Conservation (phyloP, 2,888 invertebrate genomes). For the Myopa testacea region DNA sequence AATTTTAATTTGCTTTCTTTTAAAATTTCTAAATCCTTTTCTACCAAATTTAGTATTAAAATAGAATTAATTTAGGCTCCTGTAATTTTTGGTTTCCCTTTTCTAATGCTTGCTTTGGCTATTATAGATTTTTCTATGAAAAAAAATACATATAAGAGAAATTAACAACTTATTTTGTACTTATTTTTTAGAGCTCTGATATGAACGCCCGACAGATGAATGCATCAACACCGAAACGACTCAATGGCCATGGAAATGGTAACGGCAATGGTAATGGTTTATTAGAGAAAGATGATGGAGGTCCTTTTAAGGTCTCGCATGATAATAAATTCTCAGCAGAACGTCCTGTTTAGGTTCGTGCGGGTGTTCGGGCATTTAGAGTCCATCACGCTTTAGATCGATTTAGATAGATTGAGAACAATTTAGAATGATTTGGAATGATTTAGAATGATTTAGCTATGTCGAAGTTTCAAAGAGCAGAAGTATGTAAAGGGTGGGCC, state of each 20-base stretch:
- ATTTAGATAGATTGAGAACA: too few species aligned
- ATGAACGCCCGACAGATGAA: constrained; percentile 67
- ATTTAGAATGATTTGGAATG: neutral
- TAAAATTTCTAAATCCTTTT: too few species aligned
- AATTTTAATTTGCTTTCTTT: too few species aligned
- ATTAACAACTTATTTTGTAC: constrained; percentile 9
- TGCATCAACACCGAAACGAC: constrained; percentile 61
- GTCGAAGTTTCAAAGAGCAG: too few species aligned
- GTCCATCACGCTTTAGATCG: too few species aligned
- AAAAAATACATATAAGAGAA: neutral
- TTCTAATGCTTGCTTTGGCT: neutral
- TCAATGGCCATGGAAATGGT: constrained; percentile 45
- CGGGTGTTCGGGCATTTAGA: too few species aligned
- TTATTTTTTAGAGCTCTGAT: constrained; percentile 64
- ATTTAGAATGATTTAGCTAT: neutral
- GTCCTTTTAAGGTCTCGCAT: neutral
- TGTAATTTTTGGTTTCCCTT: too few species aligned
- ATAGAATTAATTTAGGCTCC: too few species aligned
- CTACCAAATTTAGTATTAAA: too few species aligned
- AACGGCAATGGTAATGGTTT: constrained; percentile 11
- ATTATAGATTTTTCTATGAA: constrained; percentile 2
- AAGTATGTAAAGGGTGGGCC: too few species aligned
- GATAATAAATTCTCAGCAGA: neutral
- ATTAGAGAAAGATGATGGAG: constrained; percentile 23
- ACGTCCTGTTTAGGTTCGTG: neutral